Evolutionary conservation across 2,888 invertebrate species (phyloP).

Genomic region (Glyphotaelius pellucidus): DNA sequence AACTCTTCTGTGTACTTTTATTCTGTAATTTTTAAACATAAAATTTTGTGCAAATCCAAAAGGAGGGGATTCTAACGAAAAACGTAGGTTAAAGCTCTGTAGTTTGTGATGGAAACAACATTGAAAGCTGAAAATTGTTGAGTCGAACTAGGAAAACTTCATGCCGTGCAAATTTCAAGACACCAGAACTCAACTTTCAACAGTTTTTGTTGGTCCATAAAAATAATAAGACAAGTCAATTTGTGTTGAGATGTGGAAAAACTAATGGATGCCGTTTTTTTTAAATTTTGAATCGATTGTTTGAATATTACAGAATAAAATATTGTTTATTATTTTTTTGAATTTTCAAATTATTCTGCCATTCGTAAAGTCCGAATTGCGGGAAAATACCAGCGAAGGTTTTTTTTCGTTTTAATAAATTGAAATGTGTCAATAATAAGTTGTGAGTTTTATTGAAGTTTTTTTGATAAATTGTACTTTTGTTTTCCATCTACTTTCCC

Average conservation of each 20-base stretch:
- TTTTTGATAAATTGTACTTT: too few species aligned
- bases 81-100: not conserved
- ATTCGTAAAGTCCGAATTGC: not conserved
- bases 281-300: not conserved
- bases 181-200: not conserved
- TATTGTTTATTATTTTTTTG: not conserved
- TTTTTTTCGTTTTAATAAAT: constrained; percentile 13
- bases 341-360: not conserved
- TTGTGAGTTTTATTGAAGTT: not conserved
- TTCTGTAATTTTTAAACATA: not conserved
- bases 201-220: not conserved
- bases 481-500: too few species aligned
- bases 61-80: not conserved
- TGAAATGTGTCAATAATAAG: constrained; percentile 37
- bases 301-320: not conserved
- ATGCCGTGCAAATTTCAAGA: not conserved
- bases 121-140: not conserved
- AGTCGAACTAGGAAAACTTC: not conserved
- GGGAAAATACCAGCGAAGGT: not conserved
- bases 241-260: too few species aligned
- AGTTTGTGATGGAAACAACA: not conserved
- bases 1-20: not conserved
- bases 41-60: too few species aligned
- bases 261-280: too few species aligned
- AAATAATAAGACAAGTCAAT: too few species aligned